Conservation (phyloP, 2,113 vertebrate species). For the Delphinus delphis region DNA sequence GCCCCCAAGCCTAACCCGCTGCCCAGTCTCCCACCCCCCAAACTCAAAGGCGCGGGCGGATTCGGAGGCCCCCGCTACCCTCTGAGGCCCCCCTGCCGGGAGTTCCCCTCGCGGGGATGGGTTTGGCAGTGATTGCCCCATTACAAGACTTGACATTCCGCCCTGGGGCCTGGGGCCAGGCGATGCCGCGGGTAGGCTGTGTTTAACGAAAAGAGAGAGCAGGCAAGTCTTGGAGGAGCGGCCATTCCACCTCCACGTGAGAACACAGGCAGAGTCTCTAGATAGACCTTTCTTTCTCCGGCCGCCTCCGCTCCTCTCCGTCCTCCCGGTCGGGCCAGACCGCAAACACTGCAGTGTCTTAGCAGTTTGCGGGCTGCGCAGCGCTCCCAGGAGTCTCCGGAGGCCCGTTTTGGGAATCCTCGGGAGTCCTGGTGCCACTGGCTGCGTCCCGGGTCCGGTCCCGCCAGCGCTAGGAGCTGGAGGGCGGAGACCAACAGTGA, state of each 20-base stretch:
- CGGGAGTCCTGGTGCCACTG: neutral
- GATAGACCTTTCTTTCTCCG: neutral
- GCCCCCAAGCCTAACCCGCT: neutral
- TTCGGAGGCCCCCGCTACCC: neutral
- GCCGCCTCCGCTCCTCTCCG: neutral
- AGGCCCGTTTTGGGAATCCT: neutral
- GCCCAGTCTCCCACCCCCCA: neutral
- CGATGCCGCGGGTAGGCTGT: neutral
- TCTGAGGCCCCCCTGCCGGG: neutral
- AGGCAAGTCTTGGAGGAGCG: constrained; percentile 8
- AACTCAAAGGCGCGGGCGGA: neutral
- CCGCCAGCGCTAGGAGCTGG: no score
- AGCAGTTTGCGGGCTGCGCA: neutral
- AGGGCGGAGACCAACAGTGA: fast-evolving
- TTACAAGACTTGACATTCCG: constrained; percentile 83
- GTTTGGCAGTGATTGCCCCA: constrained; percentile 80
- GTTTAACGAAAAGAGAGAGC: neutral
- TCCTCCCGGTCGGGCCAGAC: neutral
- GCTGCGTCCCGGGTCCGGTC: neutral
- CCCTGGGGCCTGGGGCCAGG: constrained; percentile 57
- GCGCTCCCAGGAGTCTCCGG: neutral
- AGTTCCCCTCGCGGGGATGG: neutral
- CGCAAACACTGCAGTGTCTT: neutral
- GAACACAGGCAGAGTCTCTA: neutral
- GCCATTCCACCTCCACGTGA: constrained; percentile 29